phyloP scores from a whole-genome alignment of 2,888 invertebrate genomes.

The Habrosyne pyritoides region DNA sequence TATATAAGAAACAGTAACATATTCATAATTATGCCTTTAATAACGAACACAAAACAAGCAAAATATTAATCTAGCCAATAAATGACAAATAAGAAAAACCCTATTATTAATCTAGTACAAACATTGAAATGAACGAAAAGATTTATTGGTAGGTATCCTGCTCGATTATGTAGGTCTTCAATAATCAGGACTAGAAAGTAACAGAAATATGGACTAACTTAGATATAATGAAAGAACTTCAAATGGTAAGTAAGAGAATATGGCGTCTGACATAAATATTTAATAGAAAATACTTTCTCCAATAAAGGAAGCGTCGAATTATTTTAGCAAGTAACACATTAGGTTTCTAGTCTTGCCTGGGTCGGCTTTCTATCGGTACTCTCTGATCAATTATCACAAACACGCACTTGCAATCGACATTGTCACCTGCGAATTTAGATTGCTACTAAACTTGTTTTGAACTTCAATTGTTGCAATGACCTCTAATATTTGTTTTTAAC shows the following conservation, averaged over 20 bases:
- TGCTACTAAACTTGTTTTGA: not conserved
- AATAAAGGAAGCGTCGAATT: not conserved
- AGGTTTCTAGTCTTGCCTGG: constrained; percentile 31
- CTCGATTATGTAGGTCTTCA: no score
- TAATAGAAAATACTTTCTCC: constrained; percentile 6
- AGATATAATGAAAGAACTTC: not conserved
- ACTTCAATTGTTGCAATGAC: not conserved
- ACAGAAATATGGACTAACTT: not conserved
- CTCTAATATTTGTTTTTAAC: not conserved
- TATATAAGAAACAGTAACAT: no score
- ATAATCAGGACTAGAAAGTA: not conserved
- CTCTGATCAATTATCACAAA: constrained; percentile 23
- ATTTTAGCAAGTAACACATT: constrained; percentile 22
- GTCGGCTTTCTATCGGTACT: constrained; percentile 34
- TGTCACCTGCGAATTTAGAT: constrained; percentile 6
- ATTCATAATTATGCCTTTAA: no score
- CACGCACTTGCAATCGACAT: not conserved
- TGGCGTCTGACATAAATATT: not conserved
- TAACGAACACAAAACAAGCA: no score
- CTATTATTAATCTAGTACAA: no score
- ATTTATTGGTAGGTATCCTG: no score
- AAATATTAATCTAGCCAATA: no score
- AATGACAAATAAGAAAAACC: no score
- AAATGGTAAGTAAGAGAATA: not conserved
- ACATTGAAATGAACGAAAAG: no score